These are phyloP conservation scores for Muraenolepis orangiensis DNA, from an alignment of 2,797 vertebrate species.

Conservation along the genomic window DNA sequence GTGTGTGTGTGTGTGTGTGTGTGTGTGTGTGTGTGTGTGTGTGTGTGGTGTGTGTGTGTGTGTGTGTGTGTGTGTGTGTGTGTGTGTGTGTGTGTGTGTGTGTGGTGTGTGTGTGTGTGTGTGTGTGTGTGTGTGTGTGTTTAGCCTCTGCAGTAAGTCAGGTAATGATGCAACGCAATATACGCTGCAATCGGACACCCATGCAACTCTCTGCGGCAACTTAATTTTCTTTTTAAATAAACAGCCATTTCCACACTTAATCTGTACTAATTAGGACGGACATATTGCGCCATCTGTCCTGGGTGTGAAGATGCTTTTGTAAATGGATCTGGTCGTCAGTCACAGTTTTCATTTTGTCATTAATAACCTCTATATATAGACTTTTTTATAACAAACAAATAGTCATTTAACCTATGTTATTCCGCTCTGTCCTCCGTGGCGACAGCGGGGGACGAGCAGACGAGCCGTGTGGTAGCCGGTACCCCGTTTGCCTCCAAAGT, in stretches of 20 bases:
- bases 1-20: not conserved
- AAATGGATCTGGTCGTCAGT: not conserved
- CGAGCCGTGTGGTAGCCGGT: not conserved
- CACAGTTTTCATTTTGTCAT: not conserved
- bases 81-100: not conserved
- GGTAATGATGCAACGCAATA: conserved; percentile 60
- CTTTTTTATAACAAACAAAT: not conserved
- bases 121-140: conserved; percentile 4
- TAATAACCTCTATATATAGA: not conserved
- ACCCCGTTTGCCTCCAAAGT: not conserved
- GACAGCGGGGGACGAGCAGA: not conserved
- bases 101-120: not conserved
- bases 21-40: not conserved
- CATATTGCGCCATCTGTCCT: not conserved
- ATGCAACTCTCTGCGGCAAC: conserved; percentile 57
- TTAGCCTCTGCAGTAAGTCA: conserved; percentile 47
- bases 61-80: not conserved
- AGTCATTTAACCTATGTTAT: not conserved
- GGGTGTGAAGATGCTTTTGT: not conserved
- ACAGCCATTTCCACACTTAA: not conserved
- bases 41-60: not conserved
- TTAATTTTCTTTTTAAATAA: conserved; percentile 60
- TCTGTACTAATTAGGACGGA: conserved; percentile 34
- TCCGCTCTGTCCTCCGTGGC: not conserved
- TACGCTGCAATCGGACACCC: conserved; percentile 41